Percentiles rank a stretch among this genome's conserved stretches.
Evolutionary conservation across 2,888 invertebrate genomes (phyloP).

Genomic region (Cataglyphis albicans): DNA sequence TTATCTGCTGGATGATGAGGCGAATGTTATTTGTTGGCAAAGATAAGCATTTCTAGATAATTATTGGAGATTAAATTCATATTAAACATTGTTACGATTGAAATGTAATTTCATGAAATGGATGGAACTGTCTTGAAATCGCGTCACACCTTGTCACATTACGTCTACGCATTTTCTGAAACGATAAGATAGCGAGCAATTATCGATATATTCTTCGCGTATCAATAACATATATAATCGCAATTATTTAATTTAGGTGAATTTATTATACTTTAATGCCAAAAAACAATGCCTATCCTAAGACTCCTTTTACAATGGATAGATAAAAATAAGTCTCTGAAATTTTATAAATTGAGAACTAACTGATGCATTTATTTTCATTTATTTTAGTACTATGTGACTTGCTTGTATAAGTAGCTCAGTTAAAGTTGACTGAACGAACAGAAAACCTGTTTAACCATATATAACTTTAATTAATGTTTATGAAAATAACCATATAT

Average conservation of each 20-base stretch:
- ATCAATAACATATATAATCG: neutral
- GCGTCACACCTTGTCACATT: constrained; percentile 5
- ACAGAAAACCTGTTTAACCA: neutral
- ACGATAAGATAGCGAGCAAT: constrained; percentile 13
- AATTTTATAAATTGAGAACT: constrained; percentile 12
- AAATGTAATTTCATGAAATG: constrained; percentile 6
- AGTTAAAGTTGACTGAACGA: neutral
- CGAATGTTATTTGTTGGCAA: constrained; percentile 4
- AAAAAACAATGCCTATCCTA: constrained; percentile 2
- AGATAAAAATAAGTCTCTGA: constrained; percentile 17
- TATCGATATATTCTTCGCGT: neutral
- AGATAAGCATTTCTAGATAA: constrained; percentile 31
- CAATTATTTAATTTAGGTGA: neutral
- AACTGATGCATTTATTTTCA: constrained; percentile 11
- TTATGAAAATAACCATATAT: neutral
- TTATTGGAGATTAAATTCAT: constrained; percentile 8
- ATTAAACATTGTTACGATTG: constrained; percentile 2
- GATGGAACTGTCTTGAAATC: constrained; percentile 10
- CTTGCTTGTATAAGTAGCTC: neutral
- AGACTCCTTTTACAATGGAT: constrained; percentile 1
- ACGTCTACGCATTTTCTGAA: constrained; percentile 16
- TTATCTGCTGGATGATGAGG: constrained; percentile 15
- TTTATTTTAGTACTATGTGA: neutral
- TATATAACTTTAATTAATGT: constrained; percentile 27
- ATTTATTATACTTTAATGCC: constrained; percentile 30